Percentiles rank a stretch among this genome's conserved stretches.
Conservation (phyloP, 2,888 invertebrate genomes). For the Rhamnusium bicolor region DNA sequence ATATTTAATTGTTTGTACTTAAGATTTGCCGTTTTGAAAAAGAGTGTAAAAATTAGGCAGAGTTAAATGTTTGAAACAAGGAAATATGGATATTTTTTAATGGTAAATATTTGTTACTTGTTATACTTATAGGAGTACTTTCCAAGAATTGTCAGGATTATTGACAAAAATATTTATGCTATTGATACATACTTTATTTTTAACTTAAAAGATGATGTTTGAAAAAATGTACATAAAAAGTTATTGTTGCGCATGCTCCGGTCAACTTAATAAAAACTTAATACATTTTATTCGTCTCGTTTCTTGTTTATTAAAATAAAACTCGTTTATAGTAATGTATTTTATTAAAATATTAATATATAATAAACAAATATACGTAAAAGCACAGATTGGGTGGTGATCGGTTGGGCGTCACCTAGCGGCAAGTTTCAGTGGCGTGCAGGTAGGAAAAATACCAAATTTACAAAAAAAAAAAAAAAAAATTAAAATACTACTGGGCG, state of each 20-base stretch:
- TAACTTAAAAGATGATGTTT: neutral
- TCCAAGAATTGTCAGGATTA: neutral
- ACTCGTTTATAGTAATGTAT: neutral
- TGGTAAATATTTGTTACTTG: constrained; percentile 5
- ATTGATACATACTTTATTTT: neutral
- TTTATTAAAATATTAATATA: constrained; percentile 15
- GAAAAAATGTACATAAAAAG: constrained; percentile 2
- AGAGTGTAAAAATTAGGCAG: neutral
- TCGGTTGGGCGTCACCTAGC: neutral
- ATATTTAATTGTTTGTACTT: constrained; percentile 15
- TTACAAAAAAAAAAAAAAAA: too few relatives aligned
- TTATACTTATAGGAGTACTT: constrained; percentile 5
- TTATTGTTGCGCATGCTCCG: constrained; percentile 10
- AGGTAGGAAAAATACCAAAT: neutral
- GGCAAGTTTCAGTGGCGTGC: neutral
- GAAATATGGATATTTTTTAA: neutral
- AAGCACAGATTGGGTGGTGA: neutral
- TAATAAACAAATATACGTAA: constrained; percentile 6
- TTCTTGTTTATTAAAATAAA: neutral
- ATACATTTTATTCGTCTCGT: neutral
- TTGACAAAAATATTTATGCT: neutral
- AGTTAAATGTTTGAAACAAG: constrained; percentile 13
- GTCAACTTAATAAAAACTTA: constrained; percentile 4
- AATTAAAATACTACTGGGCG: too few relatives aligned
- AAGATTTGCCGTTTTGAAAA: neutral